Conservation (phyloP, 2,888 invertebrate genomes). For the Pemphredon lugubris region DNA sequence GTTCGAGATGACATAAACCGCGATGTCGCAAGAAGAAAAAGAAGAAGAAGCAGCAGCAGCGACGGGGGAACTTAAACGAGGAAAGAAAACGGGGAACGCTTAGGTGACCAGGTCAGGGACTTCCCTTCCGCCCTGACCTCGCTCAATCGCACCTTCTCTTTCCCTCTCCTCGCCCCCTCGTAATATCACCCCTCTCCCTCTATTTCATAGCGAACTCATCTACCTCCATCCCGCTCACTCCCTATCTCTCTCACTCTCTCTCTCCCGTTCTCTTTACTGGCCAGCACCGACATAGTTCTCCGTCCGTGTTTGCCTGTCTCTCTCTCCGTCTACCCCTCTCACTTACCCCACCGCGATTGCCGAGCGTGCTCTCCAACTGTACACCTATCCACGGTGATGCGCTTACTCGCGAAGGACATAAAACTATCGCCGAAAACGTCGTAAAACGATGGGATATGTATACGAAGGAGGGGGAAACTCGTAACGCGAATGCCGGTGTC, state of each 20-base stretch:
- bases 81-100: conserved; percentile 56
- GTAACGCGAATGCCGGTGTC: conserved; percentile 37
- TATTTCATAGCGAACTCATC: too few species aligned
- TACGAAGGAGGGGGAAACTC: too few species aligned
- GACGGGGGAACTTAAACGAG: conserved; percentile 37
- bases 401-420: conserved; percentile 11
- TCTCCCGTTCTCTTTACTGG: background rate
- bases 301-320: background rate
- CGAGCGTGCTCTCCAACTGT: too few species aligned
- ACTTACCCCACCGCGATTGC: too few species aligned
- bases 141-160: conserved; percentile 59
- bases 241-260: background rate
- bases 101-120: conserved; percentile 75
- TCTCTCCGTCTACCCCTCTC: too few species aligned
- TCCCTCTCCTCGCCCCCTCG: conserved; percentile 15
- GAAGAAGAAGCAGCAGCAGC: too few species aligned
- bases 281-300: background rate
- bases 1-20: conserved; percentile 48
- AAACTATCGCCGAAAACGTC: conserved; percentile 41
- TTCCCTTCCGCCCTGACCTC: conserved; percentile 71
- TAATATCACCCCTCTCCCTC: background rate
- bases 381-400: background rate
- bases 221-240: background rate
- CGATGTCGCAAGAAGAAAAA: conserved; percentile 19
- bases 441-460: conserved; percentile 50